Evolutionary conservation across 2,113 vertebrate genomes (phyloP), one percentile per base, ranked within the genome.

Genomic region (Scomber scombrus): DNA sequence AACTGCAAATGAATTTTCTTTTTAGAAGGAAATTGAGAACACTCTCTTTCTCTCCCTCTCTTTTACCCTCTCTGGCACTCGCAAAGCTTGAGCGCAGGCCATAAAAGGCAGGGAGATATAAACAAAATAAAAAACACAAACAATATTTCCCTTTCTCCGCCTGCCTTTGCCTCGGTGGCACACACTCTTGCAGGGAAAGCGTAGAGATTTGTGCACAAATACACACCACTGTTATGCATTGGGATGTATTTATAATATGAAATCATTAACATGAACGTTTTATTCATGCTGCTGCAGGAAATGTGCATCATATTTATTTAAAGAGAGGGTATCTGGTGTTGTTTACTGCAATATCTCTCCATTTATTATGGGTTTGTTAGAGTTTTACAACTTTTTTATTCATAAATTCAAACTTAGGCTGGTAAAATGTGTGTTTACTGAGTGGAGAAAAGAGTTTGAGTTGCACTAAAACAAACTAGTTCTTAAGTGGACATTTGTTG

Each of bases 1-100:
- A 95, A 96, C 96, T 96, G 96, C 96, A 97, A 97, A 98, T 97
- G 97, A 97, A 97, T 98, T 98, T 97, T 97, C 96, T 97, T 96
- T 97, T 97, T 97, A 95, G 93, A 95, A 94, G 96, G 97, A 97
- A 97, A 97, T 97, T 97, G 97, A 97, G 96, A 97, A 97, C 96
- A 96, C 95, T 95, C 95, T 93, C 91, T 90, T 88, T 86, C 92
- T 87, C 93, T 92, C 89, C 84, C 90, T 88, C 82, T 84, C 84
- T 93, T 87, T 88, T 80, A 80, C 78, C 67, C 86, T 85, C 85
- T 78, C 88, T 82, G 84, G 77, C 40, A 19, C 92, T 85, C 62
- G 75, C 91, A 89, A 90, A 93, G 92, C 91, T 84, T 74, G 77
- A 85, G 91, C 72, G 78, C 84, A 57, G 85, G 82, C 92, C 82